Evolutionary conservation across 2,797 vertebrate species (phyloP).

Genomic region (Acipenser oxyrinchus): DNA sequence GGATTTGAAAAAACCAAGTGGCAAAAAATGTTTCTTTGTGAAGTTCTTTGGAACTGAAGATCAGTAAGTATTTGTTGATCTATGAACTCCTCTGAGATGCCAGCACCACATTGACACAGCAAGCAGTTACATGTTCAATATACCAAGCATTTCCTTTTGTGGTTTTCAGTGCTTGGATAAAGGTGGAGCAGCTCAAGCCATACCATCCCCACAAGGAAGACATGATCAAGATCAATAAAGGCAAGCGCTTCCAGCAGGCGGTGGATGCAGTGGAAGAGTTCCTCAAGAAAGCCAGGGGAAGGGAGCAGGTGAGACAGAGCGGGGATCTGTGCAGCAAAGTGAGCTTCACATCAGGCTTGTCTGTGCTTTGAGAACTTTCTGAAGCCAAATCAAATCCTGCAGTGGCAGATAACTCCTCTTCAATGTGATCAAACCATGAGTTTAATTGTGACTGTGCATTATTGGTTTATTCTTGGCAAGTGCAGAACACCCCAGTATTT

Average conservation of each 20-base stretch:
- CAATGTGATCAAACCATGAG: background rate
- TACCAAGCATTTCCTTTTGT: background rate
- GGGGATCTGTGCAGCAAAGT: no score
- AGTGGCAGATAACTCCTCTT: no score
- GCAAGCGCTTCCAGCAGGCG: conserved; percentile 94
- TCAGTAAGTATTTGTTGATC: conserved; percentile 72
- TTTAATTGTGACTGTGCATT: no score
- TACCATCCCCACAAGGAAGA: conserved; percentile 96
- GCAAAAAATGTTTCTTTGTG: conserved; percentile 97
- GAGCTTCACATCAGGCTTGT: no score
- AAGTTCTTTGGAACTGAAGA: conserved; percentile 99
- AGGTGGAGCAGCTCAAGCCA: conserved; percentile 96
- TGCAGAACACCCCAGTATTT: no score
- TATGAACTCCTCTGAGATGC: background rate
- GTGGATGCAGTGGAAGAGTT: conserved; percentile 96
- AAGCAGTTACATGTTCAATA: background rate
- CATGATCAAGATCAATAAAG: conserved; percentile 98
- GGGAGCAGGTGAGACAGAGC: conserved; percentile 73
- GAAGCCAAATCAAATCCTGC: no score
- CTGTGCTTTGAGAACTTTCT: no score
- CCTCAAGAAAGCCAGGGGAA: conserved; percentile 88
- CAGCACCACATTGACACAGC: background rate
- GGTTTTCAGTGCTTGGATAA: conserved; percentile 87
- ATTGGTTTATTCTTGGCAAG: no score
- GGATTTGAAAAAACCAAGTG: conserved; percentile 94